Percentiles rank a stretch among this genome's conserved stretches.
Conservation (phyloP, 2,113 vertebrate genomes). For the Rhodinocichla rosea region DNA sequence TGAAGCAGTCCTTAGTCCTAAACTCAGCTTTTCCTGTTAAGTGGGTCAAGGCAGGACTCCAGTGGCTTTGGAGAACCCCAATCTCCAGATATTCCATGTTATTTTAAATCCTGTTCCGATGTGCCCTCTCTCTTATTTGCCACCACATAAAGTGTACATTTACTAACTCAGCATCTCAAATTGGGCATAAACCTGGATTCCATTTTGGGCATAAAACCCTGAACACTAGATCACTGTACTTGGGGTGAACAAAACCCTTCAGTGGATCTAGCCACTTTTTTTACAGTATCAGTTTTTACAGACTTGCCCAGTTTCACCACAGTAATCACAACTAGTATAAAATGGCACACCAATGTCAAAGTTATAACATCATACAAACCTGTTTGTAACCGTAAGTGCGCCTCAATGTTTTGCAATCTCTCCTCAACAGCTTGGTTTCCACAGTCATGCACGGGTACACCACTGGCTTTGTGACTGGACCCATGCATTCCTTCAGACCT, state of each 20-base stretch:
- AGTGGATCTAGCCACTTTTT: not conserved
- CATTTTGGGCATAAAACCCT: not conserved
- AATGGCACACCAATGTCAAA: not conserved
- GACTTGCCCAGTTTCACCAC: not conserved
- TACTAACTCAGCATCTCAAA: not conserved
- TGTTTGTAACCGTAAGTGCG: slow-evolving; percentile 87
- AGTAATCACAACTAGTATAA: not conserved
- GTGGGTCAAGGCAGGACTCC: not conserved
- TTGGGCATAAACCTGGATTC: not conserved
- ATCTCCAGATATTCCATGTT: not conserved
- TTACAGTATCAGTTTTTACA: not conserved
- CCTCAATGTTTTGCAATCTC: slow-evolving; percentile 92
- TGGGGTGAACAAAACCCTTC: not conserved
- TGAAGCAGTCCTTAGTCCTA: not conserved
- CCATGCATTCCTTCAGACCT: slow-evolving; percentile 75
- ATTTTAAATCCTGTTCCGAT: not conserved
- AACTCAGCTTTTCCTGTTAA: not conserved
- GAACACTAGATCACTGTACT: not conserved
- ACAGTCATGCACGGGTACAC: slow-evolving; percentile 73
- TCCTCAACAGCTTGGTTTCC: slow-evolving; percentile 92
- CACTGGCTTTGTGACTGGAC: slow-evolving; percentile 70
- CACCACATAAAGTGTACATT: not conserved
- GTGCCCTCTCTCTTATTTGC: not conserved
- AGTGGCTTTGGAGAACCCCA: not conserved
- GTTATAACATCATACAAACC: slow-evolving; percentile 69